Conservation (phyloP, 2,113 vertebrate species). For the Himantopus leucocephalus region DNA sequence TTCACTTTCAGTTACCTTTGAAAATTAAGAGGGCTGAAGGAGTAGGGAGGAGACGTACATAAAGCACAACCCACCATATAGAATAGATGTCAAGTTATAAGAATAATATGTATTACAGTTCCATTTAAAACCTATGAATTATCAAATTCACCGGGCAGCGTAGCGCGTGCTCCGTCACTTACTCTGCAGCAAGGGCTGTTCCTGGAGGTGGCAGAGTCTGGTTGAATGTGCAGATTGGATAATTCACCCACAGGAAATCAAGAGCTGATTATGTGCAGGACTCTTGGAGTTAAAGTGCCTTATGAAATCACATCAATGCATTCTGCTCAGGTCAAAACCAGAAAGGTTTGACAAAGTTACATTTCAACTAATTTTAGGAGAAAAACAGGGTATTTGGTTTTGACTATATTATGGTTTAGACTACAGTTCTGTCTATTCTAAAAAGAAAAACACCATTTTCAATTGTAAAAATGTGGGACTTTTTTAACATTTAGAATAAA, state of each 20-base stretch:
- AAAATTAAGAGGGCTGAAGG: neutral
- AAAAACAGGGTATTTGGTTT: neutral
- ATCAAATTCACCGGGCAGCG: neutral
- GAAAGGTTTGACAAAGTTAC: neutral
- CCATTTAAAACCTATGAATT: neutral
- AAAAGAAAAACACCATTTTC: neutral
- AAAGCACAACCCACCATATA: neutral
- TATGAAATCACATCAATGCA: neutral
- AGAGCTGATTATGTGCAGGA: neutral
- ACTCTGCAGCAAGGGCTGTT: neutral
- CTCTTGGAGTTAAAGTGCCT: neutral
- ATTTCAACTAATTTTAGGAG: neutral
- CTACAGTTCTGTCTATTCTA: neutral
- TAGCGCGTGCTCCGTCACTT: neutral
- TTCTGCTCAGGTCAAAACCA: neutral
- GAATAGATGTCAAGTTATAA: neutral
- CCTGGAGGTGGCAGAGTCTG: neutral
- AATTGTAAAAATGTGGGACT: neutral
- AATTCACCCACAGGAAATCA: neutral
- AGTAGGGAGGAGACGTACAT: neutral
- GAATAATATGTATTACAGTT: neutral
- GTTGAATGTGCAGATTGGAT: neutral
- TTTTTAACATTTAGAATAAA: neutral
- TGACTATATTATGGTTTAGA: neutral
- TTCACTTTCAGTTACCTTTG: neutral